Conservation (phyloP, 2,888 invertebrate species). For the Oscheius sp. region DNA sequence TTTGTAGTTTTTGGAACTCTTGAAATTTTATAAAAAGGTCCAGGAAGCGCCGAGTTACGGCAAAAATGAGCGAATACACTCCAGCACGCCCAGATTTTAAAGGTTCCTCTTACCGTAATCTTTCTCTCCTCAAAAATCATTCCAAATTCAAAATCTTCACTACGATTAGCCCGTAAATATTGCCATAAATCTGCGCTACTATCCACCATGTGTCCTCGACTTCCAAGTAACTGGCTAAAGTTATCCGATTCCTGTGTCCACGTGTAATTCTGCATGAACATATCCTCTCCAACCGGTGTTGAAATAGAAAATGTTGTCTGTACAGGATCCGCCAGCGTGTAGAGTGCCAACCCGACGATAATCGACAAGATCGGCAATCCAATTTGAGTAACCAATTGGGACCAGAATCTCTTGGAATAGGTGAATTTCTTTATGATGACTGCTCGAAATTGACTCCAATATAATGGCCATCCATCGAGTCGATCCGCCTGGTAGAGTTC, state of each 20-base stretch:
- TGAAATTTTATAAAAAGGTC: too few relatives aligned
- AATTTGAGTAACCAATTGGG: slow-evolving; percentile 21
- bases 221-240: background rate
- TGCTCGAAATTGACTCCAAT: slow-evolving; percentile 26
- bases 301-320: background rate
- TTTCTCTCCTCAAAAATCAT: too few relatives aligned
- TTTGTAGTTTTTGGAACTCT: too few relatives aligned
- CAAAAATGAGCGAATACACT: too few relatives aligned
- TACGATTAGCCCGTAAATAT: too few relatives aligned
- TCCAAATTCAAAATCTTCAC: too few relatives aligned
- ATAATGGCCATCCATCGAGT: background rate
- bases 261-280: background rate
- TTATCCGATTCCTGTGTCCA: background rate
- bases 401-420: slow-evolving; percentile 25
- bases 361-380: background rate
- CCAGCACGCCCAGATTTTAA: too few relatives aligned
- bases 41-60: too few relatives aligned
- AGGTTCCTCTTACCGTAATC: too few relatives aligned
- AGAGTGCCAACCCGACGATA: background rate
- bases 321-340: background rate
- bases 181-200: too few relatives aligned
- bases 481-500: slow-evolving; percentile 21
- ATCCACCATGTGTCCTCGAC: too few relatives aligned
- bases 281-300: background rate
- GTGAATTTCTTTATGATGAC: slow-evolving; percentile 36